Conservation (phyloP, 2,797 vertebrate species). For the Podarcis siculus region DNA sequence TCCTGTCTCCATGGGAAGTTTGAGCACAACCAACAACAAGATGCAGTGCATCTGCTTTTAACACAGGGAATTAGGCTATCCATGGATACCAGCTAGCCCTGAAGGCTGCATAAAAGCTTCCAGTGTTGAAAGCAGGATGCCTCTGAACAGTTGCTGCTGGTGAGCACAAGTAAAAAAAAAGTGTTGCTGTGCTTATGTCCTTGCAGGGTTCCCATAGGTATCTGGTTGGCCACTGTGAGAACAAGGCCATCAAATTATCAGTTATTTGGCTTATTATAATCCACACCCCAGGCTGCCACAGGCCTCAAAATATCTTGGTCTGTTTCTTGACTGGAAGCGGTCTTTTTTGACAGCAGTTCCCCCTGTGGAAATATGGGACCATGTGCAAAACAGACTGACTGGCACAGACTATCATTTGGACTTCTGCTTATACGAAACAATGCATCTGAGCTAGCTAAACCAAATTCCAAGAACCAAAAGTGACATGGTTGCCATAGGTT, state of each 20-base stretch:
- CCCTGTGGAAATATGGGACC: background rate
- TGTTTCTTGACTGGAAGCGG: background rate
- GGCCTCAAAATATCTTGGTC: background rate
- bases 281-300: background rate
- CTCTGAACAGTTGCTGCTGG: no score
- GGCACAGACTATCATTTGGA: background rate
- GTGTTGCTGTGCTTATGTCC: no score
- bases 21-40: background rate
- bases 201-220: no score
- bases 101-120: no score
- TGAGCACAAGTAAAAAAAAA: no score
- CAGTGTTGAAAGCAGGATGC: no score
- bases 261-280: background rate
- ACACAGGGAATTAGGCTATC: background rate
- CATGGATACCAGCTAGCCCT: no score
- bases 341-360: background rate
- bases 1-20: background rate
- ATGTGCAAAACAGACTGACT: background rate
- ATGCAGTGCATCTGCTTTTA: background rate
- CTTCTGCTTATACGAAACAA: background rate
- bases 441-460: background rate
- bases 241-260: background rate
- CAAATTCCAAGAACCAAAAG: background rate
- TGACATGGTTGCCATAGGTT: background rate
- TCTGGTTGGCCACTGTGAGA: no score